phyloP scores from a whole-genome alignment of 1,140 invertebrate species.

The Hestina assimilis region DNA sequence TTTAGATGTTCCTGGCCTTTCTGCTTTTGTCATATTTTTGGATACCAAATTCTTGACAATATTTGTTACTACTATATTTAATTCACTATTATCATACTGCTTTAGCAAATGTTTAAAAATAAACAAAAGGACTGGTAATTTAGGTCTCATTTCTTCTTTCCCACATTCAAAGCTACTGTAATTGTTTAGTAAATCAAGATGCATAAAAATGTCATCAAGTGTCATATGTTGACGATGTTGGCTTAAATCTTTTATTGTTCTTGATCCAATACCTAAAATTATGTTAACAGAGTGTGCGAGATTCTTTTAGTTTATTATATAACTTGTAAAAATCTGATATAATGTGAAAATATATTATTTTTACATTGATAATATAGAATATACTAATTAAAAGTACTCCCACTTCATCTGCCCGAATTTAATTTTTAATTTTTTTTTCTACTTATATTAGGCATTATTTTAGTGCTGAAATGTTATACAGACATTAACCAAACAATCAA shows the following conservation, averaged over 20 bases:
- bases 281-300: too few species aligned
- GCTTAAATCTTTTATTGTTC: slow-evolving; percentile 43
- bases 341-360: too few species aligned
- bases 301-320: too few species aligned
- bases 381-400: too few species aligned
- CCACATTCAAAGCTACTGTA: slow-evolving; percentile 41
- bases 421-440: too few species aligned
- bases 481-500: too few species aligned
- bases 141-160: slow-evolving; percentile 37
- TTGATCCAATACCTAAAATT: slow-evolving; percentile 45
- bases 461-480: too few species aligned
- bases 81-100: slow-evolving; percentile 56
- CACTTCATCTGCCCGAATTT: too few species aligned
- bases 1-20: slow-evolving; percentile 26
- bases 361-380: slow-evolving; percentile 1
- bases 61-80: slow-evolving; percentile 54
- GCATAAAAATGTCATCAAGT: slow-evolving; percentile 49
- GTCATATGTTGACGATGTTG: slow-evolving; percentile 49
- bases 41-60: slow-evolving; percentile 54
- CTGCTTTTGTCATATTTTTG: slow-evolving; percentile 34
- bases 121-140: slow-evolving; percentile 36
- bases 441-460: too few species aligned
- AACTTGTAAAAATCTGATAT: too few species aligned
- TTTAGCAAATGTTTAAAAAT: slow-evolving; percentile 51
- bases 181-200: slow-evolving; percentile 53